A percentile compares a stretch with the other conserved stretches of the same genome.
Conservation (phyloP, 2,888 invertebrate species). For the Cheiracanthium punctorium region DNA sequence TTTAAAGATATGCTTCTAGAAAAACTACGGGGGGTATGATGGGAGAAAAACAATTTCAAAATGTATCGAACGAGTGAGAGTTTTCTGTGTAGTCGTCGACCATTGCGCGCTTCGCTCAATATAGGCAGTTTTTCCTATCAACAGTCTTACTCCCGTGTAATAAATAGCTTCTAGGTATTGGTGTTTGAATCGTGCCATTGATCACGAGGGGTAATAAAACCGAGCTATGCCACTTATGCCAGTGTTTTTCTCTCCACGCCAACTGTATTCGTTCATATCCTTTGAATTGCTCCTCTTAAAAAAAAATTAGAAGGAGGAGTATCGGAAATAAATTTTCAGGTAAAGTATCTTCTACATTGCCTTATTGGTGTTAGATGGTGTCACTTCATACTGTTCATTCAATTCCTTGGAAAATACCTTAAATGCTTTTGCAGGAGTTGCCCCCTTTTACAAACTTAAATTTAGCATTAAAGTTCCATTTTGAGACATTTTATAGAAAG, state of each 20-base stretch:
- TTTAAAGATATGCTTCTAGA: slow-evolving; percentile 10
- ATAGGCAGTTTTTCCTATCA: slow-evolving; percentile 63
- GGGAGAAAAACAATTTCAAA: not conserved
- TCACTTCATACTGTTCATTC: slow-evolving; percentile 50
- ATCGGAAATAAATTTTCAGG: slow-evolving; percentile 39
- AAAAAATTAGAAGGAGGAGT: not conserved
- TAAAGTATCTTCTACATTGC: slow-evolving; percentile 14
- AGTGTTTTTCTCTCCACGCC: slow-evolving; percentile 14
- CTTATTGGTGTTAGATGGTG: slow-evolving; percentile 50
- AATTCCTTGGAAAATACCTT: too few relatives aligned
- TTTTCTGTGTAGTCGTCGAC: slow-evolving; percentile 2
- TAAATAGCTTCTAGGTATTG: slow-evolving; percentile 66
- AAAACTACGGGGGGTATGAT: too few relatives aligned
- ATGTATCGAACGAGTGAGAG: not conserved
- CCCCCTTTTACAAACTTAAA: too few relatives aligned
- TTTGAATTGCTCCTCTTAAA: not conserved
- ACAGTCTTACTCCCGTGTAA: slow-evolving; percentile 49
- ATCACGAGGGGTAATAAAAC: slow-evolving; percentile 61
- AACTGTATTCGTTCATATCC: slow-evolving; percentile 43
- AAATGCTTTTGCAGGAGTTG: too few relatives aligned
- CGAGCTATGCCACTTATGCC: slow-evolving; percentile 46
- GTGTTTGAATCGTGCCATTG: slow-evolving; percentile 61
- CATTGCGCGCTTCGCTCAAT: slow-evolving; percentile 13
- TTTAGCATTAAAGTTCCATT: too few relatives aligned
- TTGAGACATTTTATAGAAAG: too few relatives aligned